Evolutionary conservation across 30 jellyfish, hydroid and myxozoan genomes (phyloP).

Genomic region (Turritopsis rubra): DNA sequence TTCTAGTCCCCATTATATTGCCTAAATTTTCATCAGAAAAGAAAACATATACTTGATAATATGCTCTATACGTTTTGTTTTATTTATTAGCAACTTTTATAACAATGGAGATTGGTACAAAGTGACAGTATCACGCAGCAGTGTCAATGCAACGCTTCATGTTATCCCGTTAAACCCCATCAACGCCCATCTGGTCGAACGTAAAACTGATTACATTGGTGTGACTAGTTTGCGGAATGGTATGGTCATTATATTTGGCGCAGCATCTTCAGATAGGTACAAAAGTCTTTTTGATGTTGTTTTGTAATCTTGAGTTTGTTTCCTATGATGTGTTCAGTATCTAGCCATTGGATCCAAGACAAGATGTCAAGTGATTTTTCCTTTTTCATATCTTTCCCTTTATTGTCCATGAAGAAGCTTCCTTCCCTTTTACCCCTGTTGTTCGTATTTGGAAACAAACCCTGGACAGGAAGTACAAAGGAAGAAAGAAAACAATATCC

Average conservation of each 20-base stretch:
- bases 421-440: no score
- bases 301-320: background rate
- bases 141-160: conserved; percentile 76
- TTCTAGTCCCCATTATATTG: no score
- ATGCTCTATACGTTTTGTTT: no score
- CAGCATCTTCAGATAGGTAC: conserved; percentile 45
- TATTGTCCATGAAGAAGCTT: no score
- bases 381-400: background rate
- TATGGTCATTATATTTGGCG: conserved; percentile 64
- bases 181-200: conserved; percentile 47
- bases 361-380: background rate
- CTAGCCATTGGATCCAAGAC: background rate
- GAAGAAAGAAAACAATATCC: no score
- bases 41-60: no score
- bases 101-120: conserved; percentile 87
- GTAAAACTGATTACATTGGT: conserved; percentile 50
- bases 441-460: no score
- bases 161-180: conserved; percentile 64
- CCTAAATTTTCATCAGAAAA: no score
- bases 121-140: conserved; percentile 69
- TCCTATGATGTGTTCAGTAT: background rate
- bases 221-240: conserved; percentile 64
- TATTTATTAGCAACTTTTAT: conserved; percentile 53
- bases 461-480: no score
- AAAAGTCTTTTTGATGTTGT: background rate